Base-by-base conservation (phyloP, 2,888 invertebrate genomes). In the Cephonodes hylas region DNA sequence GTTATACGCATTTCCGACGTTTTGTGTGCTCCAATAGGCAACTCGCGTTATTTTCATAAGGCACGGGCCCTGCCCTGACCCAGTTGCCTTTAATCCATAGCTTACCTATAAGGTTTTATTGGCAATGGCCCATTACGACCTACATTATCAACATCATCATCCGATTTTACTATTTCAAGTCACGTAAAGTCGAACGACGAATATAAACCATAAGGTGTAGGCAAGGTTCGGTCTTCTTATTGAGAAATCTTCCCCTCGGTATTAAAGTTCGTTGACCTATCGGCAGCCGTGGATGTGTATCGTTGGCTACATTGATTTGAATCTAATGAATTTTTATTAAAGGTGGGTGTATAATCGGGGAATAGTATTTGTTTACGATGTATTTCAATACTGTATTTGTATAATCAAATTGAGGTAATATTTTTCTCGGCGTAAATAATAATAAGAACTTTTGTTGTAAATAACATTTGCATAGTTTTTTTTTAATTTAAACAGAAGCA, bases 51-150 rank as follows among this genome's bases (percentile, higher is more conserved):
- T 89, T 89, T 89, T 87, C 83, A 84, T 88, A 88, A 89, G 83
- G 81, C 76, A 84, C 76, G 83, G 80, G 87, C 85, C 86, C 81
- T 86, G 83, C 89, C 88, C 85, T 91, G 90, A 91, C 90, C 91
- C 75, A 90, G 80, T 91, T 91, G 84, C 84, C 88, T 90, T 86
- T 89, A 91, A 91, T 91, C 91, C 91, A 91, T 90, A 88, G 89
- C 88, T 91, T 91, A 90, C 92, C 91, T 92, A 91, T 91, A 91
- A 91, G 89, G 89, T 91, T 91, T 91, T 91, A 91, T 91, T 91
- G 89, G 88, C 88, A 87, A 88, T 88, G 88, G 89, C 89, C 91
- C 87, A 91, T 92, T 89, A 91, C 89, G 88, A 88, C 90, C 88
- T 89, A 90, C 88, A 91, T 92, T 91, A 92, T 92, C 91, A 92